Base-by-base conservation (phyloP, 2,797 vertebrate species). In the Rhinophrynus dorsalis region DNA sequence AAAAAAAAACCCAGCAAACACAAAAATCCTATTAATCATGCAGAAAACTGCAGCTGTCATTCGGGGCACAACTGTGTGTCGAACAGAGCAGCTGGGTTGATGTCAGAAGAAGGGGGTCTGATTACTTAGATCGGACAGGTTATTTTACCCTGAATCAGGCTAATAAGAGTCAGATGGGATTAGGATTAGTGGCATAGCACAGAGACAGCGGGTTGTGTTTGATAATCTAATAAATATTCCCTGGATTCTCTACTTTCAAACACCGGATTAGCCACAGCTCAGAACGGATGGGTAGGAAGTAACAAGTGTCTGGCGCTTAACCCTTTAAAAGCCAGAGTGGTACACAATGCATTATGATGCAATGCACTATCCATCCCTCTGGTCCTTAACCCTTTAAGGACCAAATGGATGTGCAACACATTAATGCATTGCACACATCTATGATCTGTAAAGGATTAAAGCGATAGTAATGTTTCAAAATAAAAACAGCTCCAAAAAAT, bases 151-250 rank as follows among this genome's bases (percentile, higher is more conserved):
- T 83, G 80, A 91, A 89, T 87, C 85, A 88, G 78, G 86, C 85
- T 93, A 92, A 92, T 91, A 85, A 88, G 89, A 92, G 92, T 94
- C 92, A 92, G 86, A 87, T 92, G 90, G 74, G 89, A 93, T 93
- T 94, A 91, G 91, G 92, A 93, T 92, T 93, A 94, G 93, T 84
- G 92, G 85, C 86, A 82, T 84, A 88, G 78, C 81, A 77, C 77
- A 76, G 79, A 77, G 79, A 80, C 72, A 81, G 87, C 84, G 78
- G 88, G 84, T 86, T 86, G 80, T 88, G 86, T 84, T 86, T 86
- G 79, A 89, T 96, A 93, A 95, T 91, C 92, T 94, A 92, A 89
- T 91, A 93, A 93, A 94, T 81, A 84, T 81, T 81, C 85, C 78
- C 77, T 51, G 48, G 79, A 80, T 82, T 77, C 56, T 40, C 44